These are phyloP conservation scores for Drosophila stalkeri DNA, from an alignment of 2,888 invertebrate genomes.

Conservation along the genomic window DNA sequence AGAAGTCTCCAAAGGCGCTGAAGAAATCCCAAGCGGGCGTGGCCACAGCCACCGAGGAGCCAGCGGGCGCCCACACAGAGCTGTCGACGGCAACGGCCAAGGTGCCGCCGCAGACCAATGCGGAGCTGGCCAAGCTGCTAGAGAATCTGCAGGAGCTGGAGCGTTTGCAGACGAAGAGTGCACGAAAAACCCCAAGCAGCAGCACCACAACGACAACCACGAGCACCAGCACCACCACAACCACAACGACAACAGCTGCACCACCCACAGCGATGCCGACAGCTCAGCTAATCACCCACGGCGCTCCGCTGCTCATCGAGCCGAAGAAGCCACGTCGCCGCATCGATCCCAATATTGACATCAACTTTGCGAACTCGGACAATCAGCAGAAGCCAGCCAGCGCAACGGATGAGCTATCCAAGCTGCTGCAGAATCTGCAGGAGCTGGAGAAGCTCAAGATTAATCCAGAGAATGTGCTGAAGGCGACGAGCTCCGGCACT, in stretches of 20 bases:
- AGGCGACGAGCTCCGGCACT: conserved; percentile 42
- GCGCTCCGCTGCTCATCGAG: conserved; percentile 75
- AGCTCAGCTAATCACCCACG: conserved; percentile 76
- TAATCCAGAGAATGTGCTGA: conserved; percentile 76
- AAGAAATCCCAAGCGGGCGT: conserved; percentile 64
- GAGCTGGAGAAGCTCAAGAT: conserved; percentile 82
- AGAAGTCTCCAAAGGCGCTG: conserved; percentile 79
- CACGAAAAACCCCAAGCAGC: neutral
- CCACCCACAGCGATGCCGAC: conserved; percentile 51
- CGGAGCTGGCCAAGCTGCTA: conserved; percentile 85
- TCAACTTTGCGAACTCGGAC: conserved; percentile 72
- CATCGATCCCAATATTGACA: conserved; percentile 81
- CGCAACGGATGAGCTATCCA: conserved; percentile 83
- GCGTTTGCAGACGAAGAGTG: conserved; percentile 68
- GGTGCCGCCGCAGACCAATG: conserved; percentile 59
- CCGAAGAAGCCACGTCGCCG: conserved; percentile 80
- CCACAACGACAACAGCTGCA: conserved; percentile 47
- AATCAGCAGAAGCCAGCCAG: conserved; percentile 69
- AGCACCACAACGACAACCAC: conserved; percentile 49
- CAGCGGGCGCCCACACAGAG: conserved; percentile 73
- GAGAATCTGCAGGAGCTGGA: conserved; percentile 85
- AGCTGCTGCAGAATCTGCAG: conserved; percentile 85
- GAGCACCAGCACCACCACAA: conserved; percentile 48
- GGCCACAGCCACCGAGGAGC: conserved; percentile 58
- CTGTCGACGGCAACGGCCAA: conserved; percentile 74